Conservation (phyloP, 1,140 invertebrate genomes). For the Calliopsis andreniformis region DNA sequence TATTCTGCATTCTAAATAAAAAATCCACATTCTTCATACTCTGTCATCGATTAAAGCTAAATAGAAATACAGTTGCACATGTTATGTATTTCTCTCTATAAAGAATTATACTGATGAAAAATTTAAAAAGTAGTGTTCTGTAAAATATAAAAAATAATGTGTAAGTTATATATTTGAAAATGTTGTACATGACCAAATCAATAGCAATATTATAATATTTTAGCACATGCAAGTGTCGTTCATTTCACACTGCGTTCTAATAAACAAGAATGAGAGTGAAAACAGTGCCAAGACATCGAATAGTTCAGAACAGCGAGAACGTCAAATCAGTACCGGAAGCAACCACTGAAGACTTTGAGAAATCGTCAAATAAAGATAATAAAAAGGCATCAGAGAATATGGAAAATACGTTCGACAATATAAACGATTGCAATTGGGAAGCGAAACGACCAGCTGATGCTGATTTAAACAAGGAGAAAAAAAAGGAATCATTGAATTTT, state of each 20-base stretch:
- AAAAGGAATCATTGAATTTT: conserved; percentile 1
- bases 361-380: no score
- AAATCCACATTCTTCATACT: no score
- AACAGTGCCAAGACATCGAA: conserved; percentile 63
- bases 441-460: no score
- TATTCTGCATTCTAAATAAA: no score
- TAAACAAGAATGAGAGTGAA: conserved; percentile 69
- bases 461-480: background rate
- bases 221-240: background rate
- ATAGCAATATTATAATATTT: background rate
- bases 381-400: background rate
- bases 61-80: no score
- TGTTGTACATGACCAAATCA: background rate
- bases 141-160: no score
- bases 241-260: background rate
- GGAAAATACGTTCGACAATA: background rate
- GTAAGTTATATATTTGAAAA: no score
- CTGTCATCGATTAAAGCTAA: no score
- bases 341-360: background rate
- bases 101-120: no score
- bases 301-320: conserved; percentile 9
- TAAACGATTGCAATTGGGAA: background rate
- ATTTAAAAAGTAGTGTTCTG: no score
- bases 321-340: conserved; percentile 21
- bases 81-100: no score